These are phyloP conservation scores for Rotaria magnacalcarata DNA, from an alignment of 2,888 invertebrate species.

Conservation along the genomic window DNA sequence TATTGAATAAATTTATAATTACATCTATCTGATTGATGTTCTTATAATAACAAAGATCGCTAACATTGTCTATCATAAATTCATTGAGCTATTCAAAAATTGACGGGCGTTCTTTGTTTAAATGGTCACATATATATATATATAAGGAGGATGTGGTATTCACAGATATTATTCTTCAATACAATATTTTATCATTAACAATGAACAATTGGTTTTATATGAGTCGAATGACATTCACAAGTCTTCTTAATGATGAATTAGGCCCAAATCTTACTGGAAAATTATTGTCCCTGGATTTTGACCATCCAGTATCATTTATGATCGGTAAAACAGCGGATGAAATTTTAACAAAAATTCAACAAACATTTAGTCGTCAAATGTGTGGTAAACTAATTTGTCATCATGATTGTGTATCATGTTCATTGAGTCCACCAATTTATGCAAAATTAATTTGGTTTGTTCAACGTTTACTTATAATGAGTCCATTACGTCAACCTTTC, in stretches of 20 bases:
- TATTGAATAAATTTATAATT: too few species aligned
- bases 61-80: too few species aligned
- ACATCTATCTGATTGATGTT: too few species aligned
- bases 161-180: too few species aligned
- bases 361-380: background rate
- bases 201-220: conserved; percentile 1
- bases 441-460: background rate
- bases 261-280: background rate
- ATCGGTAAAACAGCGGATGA: background rate
- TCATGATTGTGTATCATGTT: background rate
- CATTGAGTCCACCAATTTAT: background rate
- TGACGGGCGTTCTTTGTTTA: too few species aligned
- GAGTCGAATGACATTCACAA: background rate
- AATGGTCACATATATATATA: too few species aligned
- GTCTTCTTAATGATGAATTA: background rate
- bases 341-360: background rate
- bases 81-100: too few species aligned
- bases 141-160: too few species aligned
- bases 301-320: background rate
- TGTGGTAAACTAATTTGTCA: background rate
- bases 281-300: background rate
- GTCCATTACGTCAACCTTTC: conserved; percentile 44
- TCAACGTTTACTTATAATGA: background rate
- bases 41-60: too few species aligned
- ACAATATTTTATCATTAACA: background rate